phyloP scores from a whole-genome alignment of 2,888 invertebrate species.

The Pseudoips prasinana region DNA sequence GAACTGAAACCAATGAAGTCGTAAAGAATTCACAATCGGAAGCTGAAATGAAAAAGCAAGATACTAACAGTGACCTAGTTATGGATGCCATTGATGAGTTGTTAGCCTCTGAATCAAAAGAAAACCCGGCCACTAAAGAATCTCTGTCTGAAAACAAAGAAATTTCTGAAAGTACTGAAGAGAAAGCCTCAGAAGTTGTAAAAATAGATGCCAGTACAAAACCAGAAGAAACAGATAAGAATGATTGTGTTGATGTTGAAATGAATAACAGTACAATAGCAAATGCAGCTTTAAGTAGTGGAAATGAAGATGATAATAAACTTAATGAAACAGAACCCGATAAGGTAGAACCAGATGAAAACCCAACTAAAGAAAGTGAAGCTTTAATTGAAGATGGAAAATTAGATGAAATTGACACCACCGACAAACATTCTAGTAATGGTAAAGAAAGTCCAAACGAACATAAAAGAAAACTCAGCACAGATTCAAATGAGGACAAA shows the following conservation, averaged over 20 bases:
- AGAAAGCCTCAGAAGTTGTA: neutral
- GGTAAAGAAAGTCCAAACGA: conserved; percentile 23
- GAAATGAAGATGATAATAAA: conserved; percentile 3
- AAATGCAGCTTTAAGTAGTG: conserved; percentile 4
- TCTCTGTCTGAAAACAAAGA: conserved; percentile 11
- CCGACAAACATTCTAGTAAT: conserved; percentile 2
- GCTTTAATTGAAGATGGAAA: conserved; percentile 6
- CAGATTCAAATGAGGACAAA: conserved; percentile 33
- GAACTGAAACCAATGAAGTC: neutral
- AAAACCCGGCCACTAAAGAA: conserved; percentile 9
- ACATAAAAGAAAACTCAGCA: conserved; percentile 59
- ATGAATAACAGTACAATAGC: neutral
- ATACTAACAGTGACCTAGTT: conserved; percentile 21
- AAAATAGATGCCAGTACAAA: conserved; percentile 3
- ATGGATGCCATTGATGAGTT: conserved; percentile 26
- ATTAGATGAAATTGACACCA: conserved; percentile 5
- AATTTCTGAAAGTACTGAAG: conserved; percentile 7
- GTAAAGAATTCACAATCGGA: neutral
- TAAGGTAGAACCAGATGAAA: conserved; percentile 1
- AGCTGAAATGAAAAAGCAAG: conserved; percentile 6
- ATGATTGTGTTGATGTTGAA: too few species aligned
- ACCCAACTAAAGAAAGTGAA: conserved; percentile 6
- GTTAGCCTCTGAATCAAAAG: conserved; percentile 11
- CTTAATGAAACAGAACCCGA: conserved; percentile 7
- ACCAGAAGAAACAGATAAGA: conserved; percentile 7